Percentiles rank a stretch among this genome's conserved stretches.
These are phyloP conservation scores for Simalia tracyae DNA, from an alignment of 2,797 vertebrate genomes.

Conservation along the genomic window DNA sequence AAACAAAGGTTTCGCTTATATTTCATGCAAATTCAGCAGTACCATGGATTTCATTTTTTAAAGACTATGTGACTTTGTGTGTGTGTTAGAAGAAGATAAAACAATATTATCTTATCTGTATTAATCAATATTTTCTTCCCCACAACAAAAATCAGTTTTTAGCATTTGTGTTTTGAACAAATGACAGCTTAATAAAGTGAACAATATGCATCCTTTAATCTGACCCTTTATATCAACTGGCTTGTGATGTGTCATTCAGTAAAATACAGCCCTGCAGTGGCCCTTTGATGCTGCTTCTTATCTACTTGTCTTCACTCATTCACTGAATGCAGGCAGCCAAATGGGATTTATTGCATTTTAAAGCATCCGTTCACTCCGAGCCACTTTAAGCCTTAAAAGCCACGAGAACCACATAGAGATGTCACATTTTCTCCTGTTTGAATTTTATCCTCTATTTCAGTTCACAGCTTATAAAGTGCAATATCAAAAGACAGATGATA, in stretches of 20 bases:
- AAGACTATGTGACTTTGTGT: slow-evolving; percentile 26
- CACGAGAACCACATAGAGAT: slow-evolving; percentile 33
- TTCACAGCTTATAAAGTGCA: slow-evolving; percentile 16
- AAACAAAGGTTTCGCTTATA: slow-evolving; percentile 9
- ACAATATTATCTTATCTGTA: slow-evolving; percentile 16
- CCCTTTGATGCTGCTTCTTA: slow-evolving; percentile 22
- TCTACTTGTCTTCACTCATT: slow-evolving; percentile 29
- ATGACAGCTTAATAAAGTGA: slow-evolving; percentile 28
- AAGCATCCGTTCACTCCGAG: slow-evolving; percentile 43
- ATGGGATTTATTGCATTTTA: slow-evolving; percentile 29
- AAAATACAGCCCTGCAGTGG: slow-evolving; percentile 19
- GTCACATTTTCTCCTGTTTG: slow-evolving; percentile 26
- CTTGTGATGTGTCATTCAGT: slow-evolving; percentile 23
- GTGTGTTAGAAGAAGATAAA: background rate
- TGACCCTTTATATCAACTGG: slow-evolving; percentile 34
- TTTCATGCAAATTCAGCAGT: slow-evolving; percentile 2
- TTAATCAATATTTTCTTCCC: background rate
- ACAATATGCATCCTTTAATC: slow-evolving; percentile 31
- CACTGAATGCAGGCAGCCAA: slow-evolving; percentile 27
- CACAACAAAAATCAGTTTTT: background rate
- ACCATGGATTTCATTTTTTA: slow-evolving; percentile 9
- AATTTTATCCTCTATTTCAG: slow-evolving; percentile 34
- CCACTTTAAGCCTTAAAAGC: slow-evolving; percentile 47
- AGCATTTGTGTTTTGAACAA: slow-evolving; percentile 39
- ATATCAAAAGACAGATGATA: background rate